phyloP scores from a whole-genome alignment of 1,140 invertebrate genomes.

The Andrena cerasifolii region DNA sequence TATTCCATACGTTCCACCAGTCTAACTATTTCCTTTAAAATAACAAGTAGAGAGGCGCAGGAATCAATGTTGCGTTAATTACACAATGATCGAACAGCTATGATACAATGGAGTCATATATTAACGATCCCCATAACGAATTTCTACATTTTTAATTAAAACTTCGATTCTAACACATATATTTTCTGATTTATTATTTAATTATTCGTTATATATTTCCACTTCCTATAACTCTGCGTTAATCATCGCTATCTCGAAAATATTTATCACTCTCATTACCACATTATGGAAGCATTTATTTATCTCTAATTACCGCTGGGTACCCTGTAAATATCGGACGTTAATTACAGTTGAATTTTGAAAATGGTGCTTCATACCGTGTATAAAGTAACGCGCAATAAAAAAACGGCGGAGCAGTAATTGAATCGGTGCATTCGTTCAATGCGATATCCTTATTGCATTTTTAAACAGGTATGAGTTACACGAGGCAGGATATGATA shows the following conservation, averaged over 20 bases:
- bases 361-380: no score
- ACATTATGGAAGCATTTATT: not conserved
- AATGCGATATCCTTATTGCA: conserved; percentile 7
- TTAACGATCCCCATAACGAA: conserved; percentile 20
- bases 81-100: no score
- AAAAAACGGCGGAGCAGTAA: no score
- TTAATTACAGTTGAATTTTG: no score
- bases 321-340: no score
- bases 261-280: not conserved
- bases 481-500: no score
- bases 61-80: not conserved
- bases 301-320: not conserved
- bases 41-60: not conserved
- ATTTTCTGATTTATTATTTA: not conserved
- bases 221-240: no score
- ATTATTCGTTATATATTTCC: conserved; percentile 1
- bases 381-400: no score
- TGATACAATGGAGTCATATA: not conserved
- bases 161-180: no score
- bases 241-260: not conserved
- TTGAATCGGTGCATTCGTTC: conserved; percentile 3
- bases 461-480: conserved; percentile 3
- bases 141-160: conserved; percentile 4
- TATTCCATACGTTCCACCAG: no score
- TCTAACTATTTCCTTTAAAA: conserved; percentile 3